phyloP scores from a whole-genome alignment of 2,888 invertebrate genomes.

The Pterostichus niger region DNA sequence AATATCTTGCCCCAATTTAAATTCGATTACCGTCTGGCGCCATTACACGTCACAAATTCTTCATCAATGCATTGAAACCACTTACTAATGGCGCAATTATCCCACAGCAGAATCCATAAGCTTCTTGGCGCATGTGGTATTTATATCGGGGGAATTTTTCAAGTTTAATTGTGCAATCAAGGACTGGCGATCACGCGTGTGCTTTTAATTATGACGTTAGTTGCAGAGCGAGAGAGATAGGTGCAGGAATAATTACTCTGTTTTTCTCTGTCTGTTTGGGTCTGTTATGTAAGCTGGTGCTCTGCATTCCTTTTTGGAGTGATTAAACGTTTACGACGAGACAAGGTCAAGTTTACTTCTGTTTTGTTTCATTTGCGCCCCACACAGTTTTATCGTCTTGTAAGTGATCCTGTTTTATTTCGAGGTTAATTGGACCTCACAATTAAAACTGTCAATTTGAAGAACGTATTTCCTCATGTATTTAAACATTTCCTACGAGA shows the following conservation, averaged over 20 bases:
- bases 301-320: slow-evolving; percentile 1
- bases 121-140: not conserved
- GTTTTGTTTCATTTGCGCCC: slow-evolving; percentile 31
- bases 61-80: not conserved
- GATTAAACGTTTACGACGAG: not conserved
- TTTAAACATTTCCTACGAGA: not conserved
- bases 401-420: too few species aligned
- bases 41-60: not conserved
- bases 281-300: not conserved
- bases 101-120: not conserved
- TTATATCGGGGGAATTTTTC: slow-evolving; percentile 7
- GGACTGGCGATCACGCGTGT: not conserved
- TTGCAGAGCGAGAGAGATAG: not conserved
- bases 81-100: slow-evolving; percentile 7
- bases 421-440: too few species aligned
- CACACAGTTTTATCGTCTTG: too few species aligned
- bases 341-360: slow-evolving; percentile 52
- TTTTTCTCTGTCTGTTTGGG: not conserved
- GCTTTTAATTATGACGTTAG: slow-evolving; percentile 12
- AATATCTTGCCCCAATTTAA: too few species aligned
- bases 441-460: slow-evolving; percentile 18
- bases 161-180: slow-evolving; percentile 17
- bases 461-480: slow-evolving; percentile 8
- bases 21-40: slow-evolving; percentile 8
- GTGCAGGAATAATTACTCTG: not conserved